These are phyloP conservation scores for Eustalomyia histrio DNA, from an alignment of 2,888 invertebrate genomes.

Conservation along the genomic window DNA sequence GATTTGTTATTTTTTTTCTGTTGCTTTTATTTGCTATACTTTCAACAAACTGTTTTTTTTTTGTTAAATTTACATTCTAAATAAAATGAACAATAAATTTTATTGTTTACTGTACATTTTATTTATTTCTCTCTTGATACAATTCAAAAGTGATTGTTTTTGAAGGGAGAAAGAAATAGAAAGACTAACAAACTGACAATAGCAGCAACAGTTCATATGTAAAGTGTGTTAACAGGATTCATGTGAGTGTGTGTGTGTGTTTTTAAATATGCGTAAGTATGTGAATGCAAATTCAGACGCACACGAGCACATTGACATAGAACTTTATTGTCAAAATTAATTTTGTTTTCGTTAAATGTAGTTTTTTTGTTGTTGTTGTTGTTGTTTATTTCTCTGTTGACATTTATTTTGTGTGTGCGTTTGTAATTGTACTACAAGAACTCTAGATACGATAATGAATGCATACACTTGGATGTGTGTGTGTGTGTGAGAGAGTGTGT, in stretches of 20 bases:
- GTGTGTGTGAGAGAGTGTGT: not conserved
- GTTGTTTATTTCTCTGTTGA: slow-evolving; percentile 29
- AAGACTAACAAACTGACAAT: not conserved
- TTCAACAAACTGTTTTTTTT: slow-evolving; percentile 44
- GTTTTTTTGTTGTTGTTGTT: slow-evolving; percentile 16
- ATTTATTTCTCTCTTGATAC: slow-evolving; percentile 63
- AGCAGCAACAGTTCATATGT: slow-evolving; percentile 17
- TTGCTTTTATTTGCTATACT: slow-evolving; percentile 20
- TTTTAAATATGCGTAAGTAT: not conserved
- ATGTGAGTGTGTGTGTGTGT: too few relatives aligned
- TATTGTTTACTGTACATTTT: slow-evolving; percentile 61
- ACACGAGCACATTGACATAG: slow-evolving; percentile 40
- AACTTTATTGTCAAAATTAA: slow-evolving; percentile 65
- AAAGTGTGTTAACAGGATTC: not conserved
- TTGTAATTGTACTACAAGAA: not conserved
- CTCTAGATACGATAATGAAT: not conserved
- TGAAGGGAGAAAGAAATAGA: slow-evolving; percentile 47
- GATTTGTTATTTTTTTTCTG: slow-evolving; percentile 41
- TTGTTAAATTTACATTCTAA: slow-evolving; percentile 61
- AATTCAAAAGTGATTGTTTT: slow-evolving; percentile 61
- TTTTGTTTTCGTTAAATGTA: slow-evolving; percentile 59
- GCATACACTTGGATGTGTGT: too few relatives aligned
- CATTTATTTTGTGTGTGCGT: slow-evolving; percentile 33
- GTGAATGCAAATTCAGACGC: slow-evolving; percentile 23
- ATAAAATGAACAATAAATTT: slow-evolving; percentile 65